phyloP scores from a whole-genome alignment of 1,140 invertebrate species.

The Polyergus mexicanus region DNA sequence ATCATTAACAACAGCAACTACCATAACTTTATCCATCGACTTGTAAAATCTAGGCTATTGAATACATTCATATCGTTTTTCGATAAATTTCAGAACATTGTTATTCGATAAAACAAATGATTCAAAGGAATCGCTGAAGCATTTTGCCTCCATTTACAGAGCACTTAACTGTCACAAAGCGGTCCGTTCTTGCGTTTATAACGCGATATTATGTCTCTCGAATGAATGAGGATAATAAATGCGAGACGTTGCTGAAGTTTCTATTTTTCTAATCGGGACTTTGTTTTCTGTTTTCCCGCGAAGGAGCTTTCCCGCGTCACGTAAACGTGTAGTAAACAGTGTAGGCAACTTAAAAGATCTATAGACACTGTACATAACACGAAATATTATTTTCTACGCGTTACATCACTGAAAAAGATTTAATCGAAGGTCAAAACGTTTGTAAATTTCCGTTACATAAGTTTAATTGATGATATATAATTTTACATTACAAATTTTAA shows the following conservation, averaged over 20 bases:
- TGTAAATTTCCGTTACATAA: too few species aligned
- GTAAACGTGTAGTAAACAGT: too few species aligned
- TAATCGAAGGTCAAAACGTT: too few species aligned
- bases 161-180: constrained; percentile 60
- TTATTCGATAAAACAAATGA: constrained; percentile 60
- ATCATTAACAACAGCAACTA: constrained; percentile 3
- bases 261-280: constrained; percentile 56
- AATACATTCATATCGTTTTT: constrained; percentile 49
- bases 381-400: too few species aligned
- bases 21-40: background rate
- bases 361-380: too few species aligned
- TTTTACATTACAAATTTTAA: too few species aligned
- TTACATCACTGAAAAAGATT: too few species aligned
- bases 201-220: constrained; percentile 61
- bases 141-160: constrained; percentile 47
- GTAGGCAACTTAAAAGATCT: too few species aligned
- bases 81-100: constrained; percentile 62
- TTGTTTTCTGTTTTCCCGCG: constrained; percentile 29
- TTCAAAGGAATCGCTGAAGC: constrained; percentile 39
- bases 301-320: constrained; percentile 23
- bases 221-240: constrained; percentile 65
- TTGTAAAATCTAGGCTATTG: constrained; percentile 51
- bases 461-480: too few species aligned
- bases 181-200: constrained; percentile 38
- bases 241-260: constrained; percentile 45